Evolutionary conservation across 1,140 invertebrate genomes (phyloP), one percentile per base, ranked within the genome.

Genomic region (Caenorhabditis latens): DNA sequence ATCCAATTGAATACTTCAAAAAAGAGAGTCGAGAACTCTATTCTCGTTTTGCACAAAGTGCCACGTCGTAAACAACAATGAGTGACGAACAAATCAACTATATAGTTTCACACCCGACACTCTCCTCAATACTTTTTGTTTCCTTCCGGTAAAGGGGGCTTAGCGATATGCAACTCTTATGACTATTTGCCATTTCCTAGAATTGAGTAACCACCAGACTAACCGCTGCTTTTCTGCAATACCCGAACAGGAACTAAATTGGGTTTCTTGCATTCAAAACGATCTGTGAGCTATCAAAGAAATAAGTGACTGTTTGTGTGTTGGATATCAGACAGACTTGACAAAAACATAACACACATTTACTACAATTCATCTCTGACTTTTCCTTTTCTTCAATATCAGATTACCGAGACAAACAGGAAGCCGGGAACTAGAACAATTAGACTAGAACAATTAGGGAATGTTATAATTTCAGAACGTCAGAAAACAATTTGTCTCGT

Each of bases 1-100:
- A 75, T 75, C 67, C 67, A 43, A 75, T 75, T 75, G 67, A 75
- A 75, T 75, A 46, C 43, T 75, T 75, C 67, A 75, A 75, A 75
- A 75, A 46, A 65, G n/a, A 67, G 32, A 67, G 58, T 19, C 9
- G 42, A 46, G 42, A 48, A 19, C n/a, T 75, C 21, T 75, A n/a
- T n/a, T 75, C 16, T 46, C 2, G 9, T 67, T 32, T 67, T 67
- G 13, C 40, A 19, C 67, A 75, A 75, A 48, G 67, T 75, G 43
- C 67, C 67, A 75, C 67, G 40, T 75, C 67, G 67, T 75, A 75
- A 43, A 75, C 67, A 46, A 75, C 40, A 75, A 75, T 75, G 67
- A 75, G 67, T 75, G 67, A 75, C 67, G 43, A 48, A 75, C 43
- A 75, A 75, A 75, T 75, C 67, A 75, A 75, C 67, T 75, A 75